phyloP scores from a whole-genome alignment of 2,888 invertebrate species.

The Hydriomena furcata region DNA sequence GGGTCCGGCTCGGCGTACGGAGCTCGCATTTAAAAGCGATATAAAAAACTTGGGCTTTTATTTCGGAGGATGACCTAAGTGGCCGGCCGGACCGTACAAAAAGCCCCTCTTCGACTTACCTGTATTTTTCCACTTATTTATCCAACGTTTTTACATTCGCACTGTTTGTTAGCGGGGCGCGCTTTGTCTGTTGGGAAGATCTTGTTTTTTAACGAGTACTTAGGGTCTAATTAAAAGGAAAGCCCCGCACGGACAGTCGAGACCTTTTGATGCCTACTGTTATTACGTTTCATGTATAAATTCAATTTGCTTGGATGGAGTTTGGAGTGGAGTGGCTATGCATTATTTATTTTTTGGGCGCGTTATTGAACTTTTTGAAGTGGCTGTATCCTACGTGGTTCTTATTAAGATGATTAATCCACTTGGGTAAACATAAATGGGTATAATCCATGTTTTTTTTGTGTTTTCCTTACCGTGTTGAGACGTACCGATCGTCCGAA shows the following conservation, averaged over 20 bases:
- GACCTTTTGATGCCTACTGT: conserved; percentile 81
- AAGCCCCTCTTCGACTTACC: conserved; percentile 82
- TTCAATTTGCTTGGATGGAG: conserved; percentile 78
- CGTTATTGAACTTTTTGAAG: conserved; percentile 64
- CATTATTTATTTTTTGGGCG: conserved; percentile 59
- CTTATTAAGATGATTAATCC: conserved; percentile 41
- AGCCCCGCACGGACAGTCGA: conserved; percentile 76
- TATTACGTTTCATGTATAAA: conserved; percentile 80
- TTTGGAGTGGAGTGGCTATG: conserved; percentile 67
- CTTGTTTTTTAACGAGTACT: conserved; percentile 83
- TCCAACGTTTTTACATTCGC: conserved; percentile 81
- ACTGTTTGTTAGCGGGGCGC: conserved; percentile 75
- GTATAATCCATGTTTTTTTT: conserved; percentile 2
- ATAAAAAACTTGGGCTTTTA: conserved; percentile 81
- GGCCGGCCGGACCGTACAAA: conserved; percentile 80
- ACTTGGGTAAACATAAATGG: conserved; percentile 27
- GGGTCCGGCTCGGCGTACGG: conserved; percentile 70
- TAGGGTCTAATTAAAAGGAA: conserved; percentile 83
- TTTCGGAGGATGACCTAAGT: conserved; percentile 83
- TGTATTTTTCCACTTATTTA: conserved; percentile 84
- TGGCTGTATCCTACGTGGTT: conserved; percentile 50
- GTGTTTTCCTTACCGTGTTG: background rate
- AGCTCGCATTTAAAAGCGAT: conserved; percentile 81
- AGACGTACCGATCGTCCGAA: background rate
- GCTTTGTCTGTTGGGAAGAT: conserved; percentile 80